Evolutionary conservation across 2,797 vertebrate species (phyloP).

Genomic region (Danio albolineatus): DNA sequence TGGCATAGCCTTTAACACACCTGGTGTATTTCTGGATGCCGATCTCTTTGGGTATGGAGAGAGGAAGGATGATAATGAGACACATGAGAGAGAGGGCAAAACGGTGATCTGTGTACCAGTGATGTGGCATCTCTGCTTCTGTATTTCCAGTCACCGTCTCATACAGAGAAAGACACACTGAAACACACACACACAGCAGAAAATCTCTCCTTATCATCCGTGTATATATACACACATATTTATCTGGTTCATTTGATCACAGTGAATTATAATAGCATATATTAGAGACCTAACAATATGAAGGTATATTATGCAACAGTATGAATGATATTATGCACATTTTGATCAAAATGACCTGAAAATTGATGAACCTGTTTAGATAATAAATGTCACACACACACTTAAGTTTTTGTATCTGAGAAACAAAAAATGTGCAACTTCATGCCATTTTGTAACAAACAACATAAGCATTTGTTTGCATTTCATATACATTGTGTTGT

Average conservation of each 20-base stretch:
- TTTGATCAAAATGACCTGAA: no score
- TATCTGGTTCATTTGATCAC: neutral
- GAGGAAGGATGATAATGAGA: slow-evolving; percentile 80
- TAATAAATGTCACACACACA: no score
- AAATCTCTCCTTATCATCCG: neutral
- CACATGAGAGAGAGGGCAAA: slow-evolving; percentile 80
- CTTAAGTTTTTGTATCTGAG: no score
- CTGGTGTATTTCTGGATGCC: slow-evolving; percentile 86
- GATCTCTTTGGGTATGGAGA: slow-evolving; percentile 84
- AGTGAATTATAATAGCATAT: neutral
- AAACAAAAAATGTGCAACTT: no score
- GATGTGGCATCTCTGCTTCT: slow-evolving; percentile 62
- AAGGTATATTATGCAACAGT: no score
- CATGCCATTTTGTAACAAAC: no score
- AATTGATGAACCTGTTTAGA: no score
- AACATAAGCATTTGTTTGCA: no score
- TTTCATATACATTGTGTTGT: no score
- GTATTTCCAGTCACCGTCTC: slow-evolving; percentile 71
- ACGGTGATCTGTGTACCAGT: slow-evolving; percentile 83
- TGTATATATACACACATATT: neutral
- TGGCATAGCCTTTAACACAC: slow-evolving; percentile 43
- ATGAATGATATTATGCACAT: no score
- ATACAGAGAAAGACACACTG: slow-evolving; percentile 77
- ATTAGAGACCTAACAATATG: neutral
- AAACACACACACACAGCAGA: slow-evolving; percentile 17